phyloP scores from a whole-genome alignment of 2,113 vertebrate species.

The Octodon degus region DNA sequence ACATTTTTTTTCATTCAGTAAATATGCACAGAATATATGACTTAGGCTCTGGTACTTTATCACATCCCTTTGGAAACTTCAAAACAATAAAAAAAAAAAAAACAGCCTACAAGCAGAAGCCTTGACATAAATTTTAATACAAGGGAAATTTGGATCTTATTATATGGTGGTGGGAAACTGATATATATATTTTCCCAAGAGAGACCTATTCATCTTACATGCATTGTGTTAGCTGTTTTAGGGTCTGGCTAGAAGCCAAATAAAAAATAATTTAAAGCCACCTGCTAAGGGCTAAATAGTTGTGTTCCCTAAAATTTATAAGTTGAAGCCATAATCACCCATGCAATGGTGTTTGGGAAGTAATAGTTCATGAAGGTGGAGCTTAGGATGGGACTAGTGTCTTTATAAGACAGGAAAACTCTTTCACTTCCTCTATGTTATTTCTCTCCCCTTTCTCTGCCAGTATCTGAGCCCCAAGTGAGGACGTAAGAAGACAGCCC shows the following conservation, averaged over 20 bases:
- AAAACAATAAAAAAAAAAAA: background rate
- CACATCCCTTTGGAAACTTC: background rate
- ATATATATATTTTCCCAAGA: background rate
- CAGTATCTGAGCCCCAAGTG: background rate
- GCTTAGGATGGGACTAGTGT: background rate
- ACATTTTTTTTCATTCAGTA: background rate
- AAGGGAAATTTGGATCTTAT: slow-evolving; percentile 14
- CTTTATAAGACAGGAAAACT: background rate
- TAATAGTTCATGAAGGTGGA: background rate
- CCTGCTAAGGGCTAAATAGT: background rate
- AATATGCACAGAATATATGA: background rate
- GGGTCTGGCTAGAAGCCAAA: background rate
- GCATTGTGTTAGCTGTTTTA: slow-evolving; percentile 8
- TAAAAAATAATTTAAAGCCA: background rate
- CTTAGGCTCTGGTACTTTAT: background rate
- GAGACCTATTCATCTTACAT: background rate
- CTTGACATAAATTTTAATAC: background rate
- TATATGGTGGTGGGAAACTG: background rate
- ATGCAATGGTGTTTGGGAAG: background rate
- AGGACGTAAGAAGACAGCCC: background rate
- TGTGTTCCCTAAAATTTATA: background rate
- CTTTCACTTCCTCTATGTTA: rapidly evolving
- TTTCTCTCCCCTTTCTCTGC: no score
- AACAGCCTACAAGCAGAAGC: background rate
- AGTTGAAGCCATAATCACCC: background rate